Base-by-base conservation (phyloP, 2,113 vertebrate species). In the Notarius lentiginosus region DNA sequence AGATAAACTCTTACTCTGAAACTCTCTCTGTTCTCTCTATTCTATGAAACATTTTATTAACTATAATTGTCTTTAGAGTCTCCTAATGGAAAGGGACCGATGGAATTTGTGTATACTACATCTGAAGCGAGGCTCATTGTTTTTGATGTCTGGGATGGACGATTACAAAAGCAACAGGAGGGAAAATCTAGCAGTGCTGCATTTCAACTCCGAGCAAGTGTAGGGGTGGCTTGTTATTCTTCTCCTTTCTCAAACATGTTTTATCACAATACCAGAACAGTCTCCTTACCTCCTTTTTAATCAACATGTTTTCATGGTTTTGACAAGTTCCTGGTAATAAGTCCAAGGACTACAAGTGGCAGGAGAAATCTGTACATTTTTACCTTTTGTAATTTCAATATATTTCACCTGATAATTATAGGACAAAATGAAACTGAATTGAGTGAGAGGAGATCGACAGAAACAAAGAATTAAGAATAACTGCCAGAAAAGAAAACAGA, bases 241-340 rank as follows among this genome's bases (percentile, higher is more conserved):
- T 83, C 73, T 86, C 86, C 86, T 70, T 41, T 55, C 27, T 82
- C 61, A 66, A 47, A 27, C 11, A 84, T 84, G 49, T 79, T 88
- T 82, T 18, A 51, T 51, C 70, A 73, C 24, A 15, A 47, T 84
- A 72, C 87, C 88, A 87, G 76, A 30, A 83, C 47, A 49, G 3
- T 47, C 55, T 58, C 34, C 18, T 79, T n/a, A 34, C 56, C 41
- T 63, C 61, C 30, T 58, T 27, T 24, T 65, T 56, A 61, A 27
- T 12, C 7, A 85, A 77, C 63, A 75, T 90, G 82, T 90, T 91
- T 88, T 91, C 51, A 88, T 79, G 89, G 34, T 55, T 89, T 76
- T 90, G 87, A 90, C 89, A 91, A 87, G 88, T 91, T 91, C 89
- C 84, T 91, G 88, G 87, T 84, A 88, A 61, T 70, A 79, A 58